Evolutionary conservation across 1,140 invertebrate species (phyloP).

Genomic region (Liolophura sinensis): DNA sequence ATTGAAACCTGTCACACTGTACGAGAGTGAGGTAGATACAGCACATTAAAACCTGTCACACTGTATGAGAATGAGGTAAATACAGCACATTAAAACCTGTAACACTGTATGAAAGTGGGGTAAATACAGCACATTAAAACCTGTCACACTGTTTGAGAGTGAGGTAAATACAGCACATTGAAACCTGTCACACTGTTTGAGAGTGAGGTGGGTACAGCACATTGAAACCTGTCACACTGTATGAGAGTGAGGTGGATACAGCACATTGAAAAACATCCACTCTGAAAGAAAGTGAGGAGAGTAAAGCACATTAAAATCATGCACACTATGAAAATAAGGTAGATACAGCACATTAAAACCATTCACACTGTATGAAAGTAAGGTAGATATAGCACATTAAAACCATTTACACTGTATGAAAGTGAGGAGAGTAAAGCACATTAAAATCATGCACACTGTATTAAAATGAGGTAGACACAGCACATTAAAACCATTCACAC

Average conservation of each 20-base stretch:
- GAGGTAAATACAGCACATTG: slow-evolving; percentile 65
- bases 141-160: slow-evolving; percentile 76
- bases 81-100: slow-evolving; percentile 3
- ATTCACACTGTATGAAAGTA: slow-evolving; percentile 70
- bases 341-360: slow-evolving; percentile 7
- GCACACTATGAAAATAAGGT: no score
- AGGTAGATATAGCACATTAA: slow-evolving; percentile 63
- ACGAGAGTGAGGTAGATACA: slow-evolving; percentile 74
- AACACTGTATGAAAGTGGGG: not conserved
- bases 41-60: not conserved
- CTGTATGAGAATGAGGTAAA: slow-evolving; percentile 78
- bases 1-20: slow-evolving; percentile 53
- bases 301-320: slow-evolving; percentile 80
- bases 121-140: no score
- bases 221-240: no score
- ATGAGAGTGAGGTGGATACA: slow-evolving; percentile 74
- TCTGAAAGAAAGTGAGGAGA: slow-evolving; percentile 60
- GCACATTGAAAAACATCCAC: not conserved
- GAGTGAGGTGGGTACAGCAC: no score
- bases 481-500: not conserved
- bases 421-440: no score
- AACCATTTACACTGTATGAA: not conserved
- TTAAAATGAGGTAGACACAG: slow-evolving; percentile 73
- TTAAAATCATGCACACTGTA: no score
- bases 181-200: not conserved